Evolutionary conservation across 2,113 vertebrate genomes (phyloP), one percentile per base, ranked within the genome.

Genomic region (Oryzias javanicus): DNA sequence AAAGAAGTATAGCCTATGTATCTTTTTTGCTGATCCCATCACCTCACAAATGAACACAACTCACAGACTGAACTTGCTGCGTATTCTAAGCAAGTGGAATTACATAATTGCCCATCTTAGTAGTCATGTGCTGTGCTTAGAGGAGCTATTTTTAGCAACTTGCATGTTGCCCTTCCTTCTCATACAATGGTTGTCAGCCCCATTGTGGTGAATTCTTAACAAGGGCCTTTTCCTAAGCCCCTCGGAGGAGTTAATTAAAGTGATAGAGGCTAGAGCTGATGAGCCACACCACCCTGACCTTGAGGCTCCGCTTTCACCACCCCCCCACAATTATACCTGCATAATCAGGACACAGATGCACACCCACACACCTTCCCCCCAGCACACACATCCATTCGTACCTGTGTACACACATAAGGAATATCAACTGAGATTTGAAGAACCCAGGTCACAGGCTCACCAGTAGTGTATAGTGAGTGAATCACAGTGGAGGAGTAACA

Each of bases 201-300:
- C 81, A 81, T 81, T 83, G 81, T 85, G 80, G 80, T 85, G 82
- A 79, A 90, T 90, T 81, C 89, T 89, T 89, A 91, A 91, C 89
- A 83, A 90, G 88, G 84, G 86, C 76, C 78, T 84, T 91, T 90
- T 91, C 85, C 86, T 74, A 76, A 85, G 86, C 84, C 83, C 88
- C 90, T 91, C 90, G 51, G 88, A 88, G 90, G 91, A 91, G 90
- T 91, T 92, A 91, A 92, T 92, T 92, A 92, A 92, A 92, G 88
- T 91, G 90, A 91, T 88, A 89, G 81, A 85, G 86, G 88, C 88
- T 86, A 78, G 78, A 88, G 86, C 89, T 91, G 88, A 91, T 90
- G 89, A 91, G 89, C 88, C 88, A 87, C 84, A 86, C 83, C 83
- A 84, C 79, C 83, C 79, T 91, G 89, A 92, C 91, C 90, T 91